phyloP scores from a whole-genome alignment of 2,113 vertebrate genomes.

The Silurus meridionalis region DNA sequence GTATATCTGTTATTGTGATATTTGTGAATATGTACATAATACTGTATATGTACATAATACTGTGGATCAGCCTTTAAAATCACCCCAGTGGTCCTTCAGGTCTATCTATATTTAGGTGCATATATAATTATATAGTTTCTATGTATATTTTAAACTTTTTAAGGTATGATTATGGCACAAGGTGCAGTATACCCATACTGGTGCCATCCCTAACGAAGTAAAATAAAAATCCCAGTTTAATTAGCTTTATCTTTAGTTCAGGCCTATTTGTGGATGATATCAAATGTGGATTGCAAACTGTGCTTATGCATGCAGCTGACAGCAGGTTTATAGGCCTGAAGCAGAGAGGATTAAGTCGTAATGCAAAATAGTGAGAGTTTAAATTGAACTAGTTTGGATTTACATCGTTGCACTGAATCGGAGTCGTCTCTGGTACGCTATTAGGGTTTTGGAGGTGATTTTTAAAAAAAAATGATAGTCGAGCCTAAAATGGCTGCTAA shows the following conservation, averaged over 20 bases:
- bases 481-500: not conserved
- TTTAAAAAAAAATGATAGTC: not conserved
- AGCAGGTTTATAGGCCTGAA: conserved; percentile 7
- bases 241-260: not conserved
- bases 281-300: not conserved
- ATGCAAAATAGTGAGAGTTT: not conserved
- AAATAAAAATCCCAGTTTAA: not conserved
- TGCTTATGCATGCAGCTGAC: not conserved
- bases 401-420: not conserved
- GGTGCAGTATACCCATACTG: not conserved
- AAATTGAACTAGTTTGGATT: not conserved
- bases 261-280: not conserved
- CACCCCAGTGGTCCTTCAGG: not conserved
- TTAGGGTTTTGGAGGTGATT: not conserved
- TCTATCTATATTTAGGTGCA: not conserved
- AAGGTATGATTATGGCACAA: not conserved
- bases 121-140: too few relatives aligned
- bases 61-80: not conserved
- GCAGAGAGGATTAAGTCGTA: not conserved
- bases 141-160: not conserved
- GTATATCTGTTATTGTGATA: not conserved
- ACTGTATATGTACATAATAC: not conserved
- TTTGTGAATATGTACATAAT: not conserved
- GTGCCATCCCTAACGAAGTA: too few relatives aligned
- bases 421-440: not conserved